These are phyloP conservation scores for Platycheirus rosarum DNA, from an alignment of 2,888 invertebrate species.

Conservation along the genomic window DNA sequence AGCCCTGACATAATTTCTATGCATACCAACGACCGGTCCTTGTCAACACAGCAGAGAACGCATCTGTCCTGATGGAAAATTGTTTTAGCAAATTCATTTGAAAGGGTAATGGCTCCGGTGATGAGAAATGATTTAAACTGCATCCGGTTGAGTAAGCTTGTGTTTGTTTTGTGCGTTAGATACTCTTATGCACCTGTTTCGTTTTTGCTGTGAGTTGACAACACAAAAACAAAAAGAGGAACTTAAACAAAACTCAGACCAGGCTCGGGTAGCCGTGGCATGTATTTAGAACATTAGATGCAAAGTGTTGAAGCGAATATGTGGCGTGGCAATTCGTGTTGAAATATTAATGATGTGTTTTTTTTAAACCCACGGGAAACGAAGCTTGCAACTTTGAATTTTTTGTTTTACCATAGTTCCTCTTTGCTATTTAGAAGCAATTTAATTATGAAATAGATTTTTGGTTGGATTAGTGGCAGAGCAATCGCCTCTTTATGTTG, in stretches of 20 bases:
- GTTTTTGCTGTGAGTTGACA: slow-evolving; percentile 23
- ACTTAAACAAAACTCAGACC: not conserved
- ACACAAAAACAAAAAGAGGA: not conserved
- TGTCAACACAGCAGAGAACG: slow-evolving; percentile 19
- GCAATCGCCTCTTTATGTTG: no score
- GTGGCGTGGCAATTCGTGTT: slow-evolving; percentile 12
- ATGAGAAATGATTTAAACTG: slow-evolving; percentile 70
- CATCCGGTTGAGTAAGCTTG: slow-evolving; percentile 66
- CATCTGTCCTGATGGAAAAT: slow-evolving; percentile 44
- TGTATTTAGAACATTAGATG: slow-evolving; percentile 33
- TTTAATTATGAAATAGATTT: slow-evolving; percentile 36
- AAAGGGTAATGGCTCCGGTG: slow-evolving; percentile 63
- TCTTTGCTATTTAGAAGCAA: slow-evolving; percentile 1
- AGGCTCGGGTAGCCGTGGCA: no score
- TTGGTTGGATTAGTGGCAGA: slow-evolving; percentile 20
- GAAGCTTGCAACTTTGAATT: not conserved
- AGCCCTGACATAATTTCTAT: not conserved
- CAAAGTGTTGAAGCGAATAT: slow-evolving; percentile 9
- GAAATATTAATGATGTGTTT: slow-evolving; percentile 56
- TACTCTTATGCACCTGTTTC: slow-evolving; percentile 38
- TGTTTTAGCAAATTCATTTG: slow-evolving; percentile 51
- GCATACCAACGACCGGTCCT: not conserved
- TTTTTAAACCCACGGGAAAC: slow-evolving; percentile 42
- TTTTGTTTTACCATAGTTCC: slow-evolving; percentile 16
- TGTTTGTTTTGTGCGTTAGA: slow-evolving; percentile 51